phyloP scores from a whole-genome alignment of 2,797 vertebrate species.

The Rhynchonycteris naso region DNA sequence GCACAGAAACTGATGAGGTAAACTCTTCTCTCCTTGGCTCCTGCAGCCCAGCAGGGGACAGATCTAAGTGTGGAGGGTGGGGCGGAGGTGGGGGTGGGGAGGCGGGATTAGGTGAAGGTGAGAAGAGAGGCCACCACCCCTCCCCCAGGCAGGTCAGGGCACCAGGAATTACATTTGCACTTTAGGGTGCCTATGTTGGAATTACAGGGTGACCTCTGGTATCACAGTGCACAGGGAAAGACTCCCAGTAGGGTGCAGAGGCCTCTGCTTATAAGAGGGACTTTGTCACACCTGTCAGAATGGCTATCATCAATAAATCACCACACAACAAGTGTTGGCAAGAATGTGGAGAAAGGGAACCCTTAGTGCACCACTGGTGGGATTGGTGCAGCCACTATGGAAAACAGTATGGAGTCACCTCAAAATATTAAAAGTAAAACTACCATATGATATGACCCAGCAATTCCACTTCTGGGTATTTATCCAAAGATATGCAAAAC shows the following conservation, averaged over 20 bases:
- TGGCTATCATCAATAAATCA: neutral
- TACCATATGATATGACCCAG: neutral
- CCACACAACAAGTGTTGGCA: neutral
- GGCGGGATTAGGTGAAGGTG: neutral
- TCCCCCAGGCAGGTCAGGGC: neutral
- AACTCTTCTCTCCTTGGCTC: neutral
- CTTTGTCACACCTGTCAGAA: neutral
- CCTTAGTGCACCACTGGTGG: neutral
- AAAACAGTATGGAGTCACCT: neutral
- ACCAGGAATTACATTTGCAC: neutral
- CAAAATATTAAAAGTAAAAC: neutral
- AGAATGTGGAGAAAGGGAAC: neutral
- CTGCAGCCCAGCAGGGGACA: neutral
- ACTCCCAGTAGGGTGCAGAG: neutral
- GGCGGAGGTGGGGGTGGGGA: neutral
- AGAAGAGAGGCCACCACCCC: neutral
- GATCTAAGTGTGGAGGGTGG: neutral
- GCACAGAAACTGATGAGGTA: neutral
- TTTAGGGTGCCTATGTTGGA: neutral
- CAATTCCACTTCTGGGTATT: neutral
- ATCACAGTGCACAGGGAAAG: neutral
- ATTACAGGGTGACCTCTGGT: neutral
- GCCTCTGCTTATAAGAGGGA: neutral
- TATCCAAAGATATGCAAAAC: neutral
- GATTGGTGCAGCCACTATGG: neutral